These are phyloP conservation scores for Iphiclides podalirius DNA, from an alignment of 2,888 invertebrate species.

Conservation along the genomic window DNA sequence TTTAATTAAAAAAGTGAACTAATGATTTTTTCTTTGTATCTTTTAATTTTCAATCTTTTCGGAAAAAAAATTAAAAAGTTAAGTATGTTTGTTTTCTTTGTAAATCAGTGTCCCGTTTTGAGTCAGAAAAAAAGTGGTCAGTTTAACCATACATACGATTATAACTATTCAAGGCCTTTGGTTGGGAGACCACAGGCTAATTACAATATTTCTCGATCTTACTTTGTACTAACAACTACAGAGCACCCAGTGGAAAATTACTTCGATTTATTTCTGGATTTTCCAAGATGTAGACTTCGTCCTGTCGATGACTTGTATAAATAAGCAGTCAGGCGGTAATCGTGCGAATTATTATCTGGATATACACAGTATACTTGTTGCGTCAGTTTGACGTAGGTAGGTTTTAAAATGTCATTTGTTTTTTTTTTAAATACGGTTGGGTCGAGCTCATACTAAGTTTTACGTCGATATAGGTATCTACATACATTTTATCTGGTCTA, in stretches of 20 bases:
- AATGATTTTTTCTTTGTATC: too few relatives aligned
- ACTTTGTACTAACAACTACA: not conserved
- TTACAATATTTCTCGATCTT: not conserved
- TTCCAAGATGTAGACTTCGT: slow-evolving; percentile 4
- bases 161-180: not conserved
- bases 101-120: too few relatives aligned
- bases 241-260: slow-evolving; percentile 7
- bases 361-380: not conserved
- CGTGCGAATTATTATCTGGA: not conserved
- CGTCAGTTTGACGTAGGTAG: not conserved
- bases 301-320: slow-evolving; percentile 3
- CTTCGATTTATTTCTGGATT: not conserved
- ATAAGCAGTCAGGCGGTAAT: slow-evolving; percentile 9
- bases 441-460: too few relatives aligned
- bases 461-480: too few relatives aligned
- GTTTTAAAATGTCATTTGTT: not conserved
- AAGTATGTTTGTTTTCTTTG: not conserved
- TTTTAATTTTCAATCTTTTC: too few relatives aligned
- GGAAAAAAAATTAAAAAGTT: not conserved
- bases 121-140: too few relatives aligned
- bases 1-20: not conserved
- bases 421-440: not conserved
- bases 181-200: not conserved
- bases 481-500: too few relatives aligned
- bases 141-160: not conserved